Evolutionary conservation across 2,888 invertebrate species (phyloP), one percentile per base, ranked within the genome.

Genomic region (Oasisia sp.): DNA sequence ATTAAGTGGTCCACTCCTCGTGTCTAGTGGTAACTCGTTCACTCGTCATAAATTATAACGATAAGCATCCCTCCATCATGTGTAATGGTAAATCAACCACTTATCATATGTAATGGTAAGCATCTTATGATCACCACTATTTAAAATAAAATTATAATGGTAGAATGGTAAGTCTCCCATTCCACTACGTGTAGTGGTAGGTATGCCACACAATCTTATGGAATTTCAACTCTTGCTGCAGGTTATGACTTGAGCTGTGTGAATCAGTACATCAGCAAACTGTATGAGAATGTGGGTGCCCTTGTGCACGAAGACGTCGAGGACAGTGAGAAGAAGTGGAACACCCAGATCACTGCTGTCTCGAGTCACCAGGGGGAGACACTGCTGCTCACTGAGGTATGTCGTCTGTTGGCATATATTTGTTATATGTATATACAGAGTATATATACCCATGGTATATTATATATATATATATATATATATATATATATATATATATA

Each of bases 241-340:
- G 96, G 95, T 44, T 96, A 96, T 93, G 95, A 96, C 93, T 93
- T 96, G 91, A 94, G 94, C 91, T 95, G 95, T 93, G 95, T 96
- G 92, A 96, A 96, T 93, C 92, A 95, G 92, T 96, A 96, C 93
- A 95, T 96, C 93, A 95, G 94, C 94, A 96, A 96, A 92, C 93
- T 96, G 94, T 95, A 96, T 94, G 95, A 95, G 94, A 96, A 96
- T 93, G 94, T 96, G 74, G 95, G 96, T 8, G 94, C 94, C 90
- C 94, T 96, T 50, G 93, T 95, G 58, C 95, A 94, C 94, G 95
- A 95, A 89, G 95, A 95, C 92, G 93, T 94, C 0, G 95, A 95
- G 14, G 95, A 95, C 56, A 94, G 93, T 45, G 95, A 95, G 50
- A 95, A 94, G 91, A 95, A 95, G 90, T 94, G 93, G 91, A 94